Evolutionary conservation across 2,113 vertebrate genomes (phyloP), one percentile per base, ranked within the genome.

Genomic region (Phoxinus phoxinus): DNA sequence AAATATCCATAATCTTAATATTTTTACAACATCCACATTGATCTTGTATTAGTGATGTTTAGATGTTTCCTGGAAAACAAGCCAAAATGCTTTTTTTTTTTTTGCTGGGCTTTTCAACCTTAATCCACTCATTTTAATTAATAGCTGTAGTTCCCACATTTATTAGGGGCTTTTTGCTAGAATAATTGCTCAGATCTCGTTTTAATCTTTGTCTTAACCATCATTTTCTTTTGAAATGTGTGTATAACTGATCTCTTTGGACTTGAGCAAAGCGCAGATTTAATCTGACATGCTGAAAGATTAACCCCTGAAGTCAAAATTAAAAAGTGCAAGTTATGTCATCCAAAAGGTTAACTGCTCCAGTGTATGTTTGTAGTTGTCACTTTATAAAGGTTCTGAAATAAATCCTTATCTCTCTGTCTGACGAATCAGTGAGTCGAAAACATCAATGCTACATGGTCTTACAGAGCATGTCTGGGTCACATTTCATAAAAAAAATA

Each of bases 151-250:
- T 53, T 13, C 27, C 77, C 67, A 86, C 25, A 25, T 83, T 84
- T 81, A 76, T 72, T 30, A 88, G 74, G 78, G 53, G 37, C 81
- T 56, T 87, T 73, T 83, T 72, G 46, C 32, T 69, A 83, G n/a
- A 81, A 88, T 88, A 88, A 87, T 86, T 88, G 81, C 30, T n/a
- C 11, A 61, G 79, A 25, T 71, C 21, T 77, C 61, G 23, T 10
- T 83, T 81, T 41, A 75, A 59, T 58, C 71, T 78, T 10, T 58
- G 27, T 32, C 25, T 84, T 80, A 48, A 69, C 65, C 11, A n/a
- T 15, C 74, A 13, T 53, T 75, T 85, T 63, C 56, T 51, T 48
- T 71, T 9, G 58, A 19, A 19, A n/a, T 85, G 71, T 86, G 61
- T 25, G 72, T 56, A 27, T 86, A 85, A 75, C 84, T 67, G 46